phyloP scores from a whole-genome alignment of 2,113 vertebrate species.

The Bungarus multicinctus region DNA sequence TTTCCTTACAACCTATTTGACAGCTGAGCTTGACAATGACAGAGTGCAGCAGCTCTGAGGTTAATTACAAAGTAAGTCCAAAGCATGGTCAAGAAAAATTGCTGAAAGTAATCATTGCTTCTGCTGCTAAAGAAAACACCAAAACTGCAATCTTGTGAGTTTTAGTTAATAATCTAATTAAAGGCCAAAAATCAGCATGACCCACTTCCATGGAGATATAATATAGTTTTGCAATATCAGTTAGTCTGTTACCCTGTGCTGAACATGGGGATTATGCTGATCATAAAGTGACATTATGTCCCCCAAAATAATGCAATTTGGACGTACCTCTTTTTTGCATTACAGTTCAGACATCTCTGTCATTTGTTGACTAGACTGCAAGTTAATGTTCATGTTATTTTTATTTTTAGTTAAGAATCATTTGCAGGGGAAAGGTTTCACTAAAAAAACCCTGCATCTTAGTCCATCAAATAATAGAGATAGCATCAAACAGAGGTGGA shows the following conservation, averaged over 20 bases:
- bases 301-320: background rate
- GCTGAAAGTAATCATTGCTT: background rate
- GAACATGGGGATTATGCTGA: background rate
- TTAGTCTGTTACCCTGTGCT: background rate
- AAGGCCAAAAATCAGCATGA: background rate
- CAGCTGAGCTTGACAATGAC: slow-evolving; percentile 36
- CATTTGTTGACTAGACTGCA: background rate
- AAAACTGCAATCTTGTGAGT: background rate
- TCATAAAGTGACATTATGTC: background rate
- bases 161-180: background rate
- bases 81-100: rapidly evolving
- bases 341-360: background rate
- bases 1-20: slow-evolving; percentile 54
- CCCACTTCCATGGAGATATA: background rate
- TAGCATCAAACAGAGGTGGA: background rate
- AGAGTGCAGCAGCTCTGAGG: slow-evolving; percentile 15
- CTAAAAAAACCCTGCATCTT: background rate
- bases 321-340: background rate
- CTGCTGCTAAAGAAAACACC: background rate
- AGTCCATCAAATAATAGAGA: background rate
- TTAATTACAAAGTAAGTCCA: slow-evolving; percentile 25
- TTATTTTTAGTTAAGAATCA: background rate
- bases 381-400: background rate
- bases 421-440: background rate
- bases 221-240: background rate